Base-by-base conservation (phyloP, 2,113 vertebrate species). In the Heterotilapia buettikoferi region DNA sequence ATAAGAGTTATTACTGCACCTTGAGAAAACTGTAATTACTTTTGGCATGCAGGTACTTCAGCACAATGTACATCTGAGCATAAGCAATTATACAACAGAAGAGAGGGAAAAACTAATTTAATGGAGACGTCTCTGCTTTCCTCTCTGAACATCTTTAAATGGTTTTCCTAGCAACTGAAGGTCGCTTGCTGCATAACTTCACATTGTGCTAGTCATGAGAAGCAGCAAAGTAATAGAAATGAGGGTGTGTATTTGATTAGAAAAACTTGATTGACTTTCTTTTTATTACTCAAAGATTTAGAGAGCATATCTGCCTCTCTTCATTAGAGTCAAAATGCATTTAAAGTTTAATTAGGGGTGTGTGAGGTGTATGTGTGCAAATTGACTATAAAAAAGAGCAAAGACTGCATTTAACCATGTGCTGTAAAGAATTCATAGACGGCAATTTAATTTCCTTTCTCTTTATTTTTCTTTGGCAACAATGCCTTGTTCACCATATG, bases 81-180 rank as follows among this genome's bases (percentile, higher is more conserved):
- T 79, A 57, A 4, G 14, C 26, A 88, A 88, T 88, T 80, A 86
- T n/a, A 68, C 66, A 59, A 78, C 38, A 71, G 66, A 82, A 36
- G 31, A 50, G 79, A 63, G 13, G 56, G 13, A 2, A 33, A 89
- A 66, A 50, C 7, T 50, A 5, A 84, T 92, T 92, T 85, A 71
- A 80, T 43, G 83, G 54, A 33, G 38, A 26, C 5, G 8, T 88
- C 83, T 59, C 21, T 29, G 63, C 43, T n/a, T n/a, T 63, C 63
- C 82, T 50, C 59, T 88, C 78, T 50, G 14, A 83, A 63, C 81
- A 45, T 59, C 71, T 88, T 57, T 57, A 83, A 90, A 85, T 57
- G 43, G 31, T 33, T 84, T 81, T 89, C 50, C 61, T 29, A 43
- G 79, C 79, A 86, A 90, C 47, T 86, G 85, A 90, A 86, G 82